phyloP scores from a whole-genome alignment of 2,888 invertebrate species.

The Volucella zonaria region DNA sequence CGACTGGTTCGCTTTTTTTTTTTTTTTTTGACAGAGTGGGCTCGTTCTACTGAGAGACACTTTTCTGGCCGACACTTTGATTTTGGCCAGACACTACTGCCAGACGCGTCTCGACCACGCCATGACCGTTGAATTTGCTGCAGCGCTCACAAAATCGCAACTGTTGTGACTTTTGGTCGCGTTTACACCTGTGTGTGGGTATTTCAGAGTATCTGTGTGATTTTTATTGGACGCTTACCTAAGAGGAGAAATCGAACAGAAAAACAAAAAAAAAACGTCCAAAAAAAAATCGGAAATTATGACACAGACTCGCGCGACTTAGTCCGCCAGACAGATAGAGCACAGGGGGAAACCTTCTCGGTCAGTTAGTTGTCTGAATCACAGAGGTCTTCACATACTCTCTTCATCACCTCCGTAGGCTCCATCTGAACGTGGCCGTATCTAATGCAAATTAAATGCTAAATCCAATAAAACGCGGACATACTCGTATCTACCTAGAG shows the following conservation, averaged over 20 bases:
- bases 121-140: not conserved
- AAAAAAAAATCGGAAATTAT: conserved; percentile 41
- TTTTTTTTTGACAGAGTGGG: conserved; percentile 29
- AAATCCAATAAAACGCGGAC: conserved; percentile 41
- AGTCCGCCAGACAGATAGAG: conserved; percentile 34
- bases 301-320: conserved; percentile 50
- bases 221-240: conserved; percentile 41
- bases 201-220: conserved; percentile 33
- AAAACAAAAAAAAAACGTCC: conserved; percentile 2
- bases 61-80: conserved; percentile 28
- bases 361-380: conserved; percentile 38
- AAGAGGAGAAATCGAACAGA: conserved; percentile 48
- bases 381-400: conserved; percentile 15
- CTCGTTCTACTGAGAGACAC: conserved; percentile 51
- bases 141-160: not conserved
- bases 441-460: conserved; percentile 52
- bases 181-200: conserved; percentile 1
- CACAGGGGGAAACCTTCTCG: conserved; percentile 47
- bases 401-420: not conserved
- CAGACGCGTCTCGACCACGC: conserved; percentile 17
- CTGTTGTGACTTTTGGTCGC: not conserved
- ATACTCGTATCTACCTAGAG: not conserved
- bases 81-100: conserved; percentile 34
- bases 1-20: conserved; percentile 58
- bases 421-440: not conserved